Evolutionary conservation across 2,113 vertebrate species (phyloP), one percentile per base, ranked within the genome.

Genomic region (Ploceus nigricollis): DNA sequence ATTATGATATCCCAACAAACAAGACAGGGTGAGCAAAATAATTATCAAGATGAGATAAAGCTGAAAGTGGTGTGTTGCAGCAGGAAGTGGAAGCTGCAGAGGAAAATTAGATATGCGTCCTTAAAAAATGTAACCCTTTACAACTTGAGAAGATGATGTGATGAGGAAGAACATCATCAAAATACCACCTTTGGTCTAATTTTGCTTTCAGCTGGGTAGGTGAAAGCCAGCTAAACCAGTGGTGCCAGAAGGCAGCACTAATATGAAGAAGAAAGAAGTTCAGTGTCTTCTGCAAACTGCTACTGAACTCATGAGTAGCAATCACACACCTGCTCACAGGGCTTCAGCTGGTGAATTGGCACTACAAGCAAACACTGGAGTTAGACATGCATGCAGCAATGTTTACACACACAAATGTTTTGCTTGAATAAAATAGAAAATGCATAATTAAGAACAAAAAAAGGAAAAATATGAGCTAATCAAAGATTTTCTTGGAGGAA

Each of bases 1-100:
- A 82, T 94, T 91, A 93, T 65, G 75, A 10, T 48, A 87, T 65
- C 16, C 6, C 24, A 88, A 54, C 31, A 81, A 80, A 90, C 7
- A 91, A 48, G 81, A 54, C 13, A 77, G n/a, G 61, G 25, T 51
- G 42, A 95, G 57, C 3, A 60, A 89, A 95, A 79, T 70, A 78
- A 85, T 93, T 77, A 73, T 22, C 28, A 56, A 39, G 51, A 60
- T 21, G 39, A 69, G 45, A 50, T 40, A 40, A 92, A 78, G 51
- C 11, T 66, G 70, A 91, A 91, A 63, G 11, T 42, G 19, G 19
- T 64, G 81, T 85, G 68, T 81, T 69, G n/a, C 42, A 69, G 37
- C 15, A n/a, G 24, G 8, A 76, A 64, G 7, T 50, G 54, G 23
- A 81, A 87, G 42, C 19, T 50, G 25, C 21, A 85, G 16, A 56